A percentile compares a stretch with the other conserved stretches of the same genome.
Conservation (phyloP, 1,140 invertebrate genomes). For the Drosophila watanabei region DNA sequence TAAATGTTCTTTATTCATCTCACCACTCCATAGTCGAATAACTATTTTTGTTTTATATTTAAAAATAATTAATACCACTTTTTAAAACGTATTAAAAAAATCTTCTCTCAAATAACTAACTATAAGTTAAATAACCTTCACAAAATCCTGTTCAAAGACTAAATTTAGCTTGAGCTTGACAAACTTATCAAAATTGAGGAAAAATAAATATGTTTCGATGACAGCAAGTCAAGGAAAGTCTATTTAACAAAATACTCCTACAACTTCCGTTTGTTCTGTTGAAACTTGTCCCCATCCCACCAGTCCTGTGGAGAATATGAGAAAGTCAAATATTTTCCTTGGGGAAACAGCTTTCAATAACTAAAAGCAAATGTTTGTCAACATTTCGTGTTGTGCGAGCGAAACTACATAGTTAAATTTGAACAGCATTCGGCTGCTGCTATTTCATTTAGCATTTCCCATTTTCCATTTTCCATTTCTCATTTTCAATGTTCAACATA, state of each 20-base stretch:
- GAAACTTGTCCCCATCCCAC: background rate
- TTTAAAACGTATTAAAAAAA: background rate
- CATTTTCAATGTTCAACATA: slow-evolving; percentile 24
- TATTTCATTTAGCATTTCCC: slow-evolving; percentile 37
- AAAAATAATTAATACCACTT: background rate
- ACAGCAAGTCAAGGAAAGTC: slow-evolving; percentile 11
- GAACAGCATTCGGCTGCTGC: slow-evolving; percentile 26
- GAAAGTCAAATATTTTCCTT: slow-evolving; percentile 33
- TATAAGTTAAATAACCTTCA: background rate
- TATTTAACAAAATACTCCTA: slow-evolving; percentile 29
- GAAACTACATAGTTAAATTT: slow-evolving; percentile 34
- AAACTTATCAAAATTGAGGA: slow-evolving; percentile 16
- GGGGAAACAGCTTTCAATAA: slow-evolving; percentile 47
- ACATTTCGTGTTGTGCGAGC: slow-evolving; percentile 30
- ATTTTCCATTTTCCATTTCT: slow-evolving; percentile 27
- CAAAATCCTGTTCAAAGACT: background rate
- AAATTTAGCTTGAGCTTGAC: background rate
- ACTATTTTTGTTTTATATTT: background rate
- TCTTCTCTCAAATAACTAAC: background rate
- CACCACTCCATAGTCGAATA: background rate
- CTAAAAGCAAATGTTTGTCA: slow-evolving; percentile 57
- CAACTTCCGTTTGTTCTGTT: slow-evolving; percentile 28
- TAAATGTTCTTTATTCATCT: background rate
- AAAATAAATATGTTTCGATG: slow-evolving; percentile 30
- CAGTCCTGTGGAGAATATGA: background rate